These are phyloP conservation scores for Spilogale gracilis DNA, from an alignment of 2,113 vertebrate genomes.

Conservation along the genomic window DNA sequence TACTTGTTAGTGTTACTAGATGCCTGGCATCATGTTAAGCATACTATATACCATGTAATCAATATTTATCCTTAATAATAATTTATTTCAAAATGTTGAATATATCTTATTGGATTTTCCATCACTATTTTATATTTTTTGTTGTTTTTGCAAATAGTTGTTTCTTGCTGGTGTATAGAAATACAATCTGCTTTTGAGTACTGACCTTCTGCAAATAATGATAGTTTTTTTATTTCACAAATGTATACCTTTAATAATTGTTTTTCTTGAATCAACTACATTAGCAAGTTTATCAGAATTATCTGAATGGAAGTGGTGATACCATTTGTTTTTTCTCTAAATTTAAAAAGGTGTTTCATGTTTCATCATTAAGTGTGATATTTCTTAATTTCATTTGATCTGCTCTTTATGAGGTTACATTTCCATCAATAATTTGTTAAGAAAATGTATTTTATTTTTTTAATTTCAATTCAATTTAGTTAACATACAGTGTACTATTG, in stretches of 20 bases:
- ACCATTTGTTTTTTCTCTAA: neutral
- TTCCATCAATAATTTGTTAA: neutral
- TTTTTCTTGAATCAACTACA: neutral
- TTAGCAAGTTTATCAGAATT: neutral
- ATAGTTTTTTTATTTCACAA: neutral
- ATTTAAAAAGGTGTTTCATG: neutral
- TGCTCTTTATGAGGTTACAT: constrained; percentile 10
- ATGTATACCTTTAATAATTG: neutral
- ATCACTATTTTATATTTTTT: neutral
- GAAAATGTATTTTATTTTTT: neutral
- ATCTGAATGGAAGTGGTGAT: neutral
- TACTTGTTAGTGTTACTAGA: neutral
- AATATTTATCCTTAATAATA: neutral
- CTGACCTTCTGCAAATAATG: neutral
- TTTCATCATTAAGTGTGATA: neutral
- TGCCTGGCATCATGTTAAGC: neutral
- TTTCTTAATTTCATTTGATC: neutral
- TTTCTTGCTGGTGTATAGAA: neutral
- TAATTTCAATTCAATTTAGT: neutral
- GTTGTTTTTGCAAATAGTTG: neutral
- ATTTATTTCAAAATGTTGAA: neutral
- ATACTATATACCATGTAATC: neutral
- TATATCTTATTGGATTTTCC: neutral
- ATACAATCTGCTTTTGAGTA: neutral
- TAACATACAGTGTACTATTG: neutral